Conservation (phyloP, 2,113 vertebrate genomes). For the Dicerorhinus sumatrensis region DNA sequence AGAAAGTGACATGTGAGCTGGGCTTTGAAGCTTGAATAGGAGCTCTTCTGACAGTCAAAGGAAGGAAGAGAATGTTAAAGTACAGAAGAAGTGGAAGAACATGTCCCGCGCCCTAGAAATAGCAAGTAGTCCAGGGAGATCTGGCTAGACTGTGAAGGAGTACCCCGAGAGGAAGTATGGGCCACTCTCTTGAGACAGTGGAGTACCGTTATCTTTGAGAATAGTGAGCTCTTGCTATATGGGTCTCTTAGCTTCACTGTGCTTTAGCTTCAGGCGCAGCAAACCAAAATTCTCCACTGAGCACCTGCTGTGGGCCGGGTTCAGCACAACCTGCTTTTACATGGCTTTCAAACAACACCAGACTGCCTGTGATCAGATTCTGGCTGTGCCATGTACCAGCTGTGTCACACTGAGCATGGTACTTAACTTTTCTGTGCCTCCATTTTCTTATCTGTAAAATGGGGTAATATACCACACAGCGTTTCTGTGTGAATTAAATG, state of each 20-base stretch:
- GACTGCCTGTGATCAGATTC: not conserved
- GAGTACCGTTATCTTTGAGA: not conserved
- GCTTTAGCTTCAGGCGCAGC: not conserved
- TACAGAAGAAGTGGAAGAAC: not conserved
- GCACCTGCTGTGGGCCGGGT: not conserved
- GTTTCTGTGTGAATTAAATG: not conserved
- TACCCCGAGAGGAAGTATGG: accelerated
- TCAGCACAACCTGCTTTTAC: not conserved
- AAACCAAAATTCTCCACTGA: not conserved
- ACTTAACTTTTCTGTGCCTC: not conserved
- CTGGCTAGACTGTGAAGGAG: not conserved
- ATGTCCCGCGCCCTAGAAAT: not conserved
- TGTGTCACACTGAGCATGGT: not conserved
- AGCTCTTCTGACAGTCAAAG: not conserved
- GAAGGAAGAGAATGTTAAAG: not conserved
- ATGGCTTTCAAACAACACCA: not conserved
- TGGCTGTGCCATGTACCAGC: not conserved
- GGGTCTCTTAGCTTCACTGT: not conserved
- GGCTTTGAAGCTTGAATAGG: not conserved
- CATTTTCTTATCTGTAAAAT: not conserved
- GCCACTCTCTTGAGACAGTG: not conserved
- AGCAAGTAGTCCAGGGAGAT: not conserved
- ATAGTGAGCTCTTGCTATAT: not conserved
- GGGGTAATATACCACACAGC: not conserved
- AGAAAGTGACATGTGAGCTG: not conserved